phyloP scores from a whole-genome alignment of 2,888 invertebrate genomes.

The Eupithecia abbreviata region DNA sequence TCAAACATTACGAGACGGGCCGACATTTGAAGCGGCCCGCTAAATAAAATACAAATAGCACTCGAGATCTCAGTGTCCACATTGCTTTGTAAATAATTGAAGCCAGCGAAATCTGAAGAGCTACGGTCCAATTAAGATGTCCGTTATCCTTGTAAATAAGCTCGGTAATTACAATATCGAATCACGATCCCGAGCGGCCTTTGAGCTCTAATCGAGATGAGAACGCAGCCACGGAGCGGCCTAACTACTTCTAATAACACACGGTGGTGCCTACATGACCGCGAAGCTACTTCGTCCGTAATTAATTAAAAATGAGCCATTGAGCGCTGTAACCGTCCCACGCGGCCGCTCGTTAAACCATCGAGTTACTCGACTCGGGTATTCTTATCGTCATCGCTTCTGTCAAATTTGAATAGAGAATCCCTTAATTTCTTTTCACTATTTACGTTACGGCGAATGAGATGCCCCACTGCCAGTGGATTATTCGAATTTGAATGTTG shows the following conservation, averaged over 20 bases:
- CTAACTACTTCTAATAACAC: conserved; percentile 65
- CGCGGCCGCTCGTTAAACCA: conserved; percentile 75
- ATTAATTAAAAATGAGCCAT: conserved; percentile 77
- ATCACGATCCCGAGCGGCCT: conserved; percentile 75
- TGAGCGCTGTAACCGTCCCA: conserved; percentile 72
- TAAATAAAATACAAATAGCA: conserved; percentile 81
- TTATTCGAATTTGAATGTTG: conserved; percentile 77
- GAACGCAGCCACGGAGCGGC: conserved; percentile 66
- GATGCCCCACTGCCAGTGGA: conserved; percentile 63
- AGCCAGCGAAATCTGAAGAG: conserved; percentile 72
- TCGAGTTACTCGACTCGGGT: conserved; percentile 65
- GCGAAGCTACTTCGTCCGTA: conserved; percentile 60
- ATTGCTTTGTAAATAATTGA: conserved; percentile 72
- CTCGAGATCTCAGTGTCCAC: conserved; percentile 72
- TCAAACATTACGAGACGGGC: conserved; percentile 82
- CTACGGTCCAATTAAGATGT: conserved; percentile 75
- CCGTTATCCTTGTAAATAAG: conserved; percentile 76
- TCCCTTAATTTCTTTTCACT: conserved; percentile 75
- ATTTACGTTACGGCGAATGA: conserved; percentile 69
- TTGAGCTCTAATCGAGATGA: conserved; percentile 75
- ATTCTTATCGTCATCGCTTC: conserved; percentile 79
- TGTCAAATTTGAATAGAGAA: conserved; percentile 79
- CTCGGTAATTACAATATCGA: conserved; percentile 78
- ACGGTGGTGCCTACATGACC: conserved; percentile 48
- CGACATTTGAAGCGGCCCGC: conserved; percentile 82